Evolutionary conservation across 2,113 vertebrate species (phyloP).

Genomic region (Marmota flaviventris): DNA sequence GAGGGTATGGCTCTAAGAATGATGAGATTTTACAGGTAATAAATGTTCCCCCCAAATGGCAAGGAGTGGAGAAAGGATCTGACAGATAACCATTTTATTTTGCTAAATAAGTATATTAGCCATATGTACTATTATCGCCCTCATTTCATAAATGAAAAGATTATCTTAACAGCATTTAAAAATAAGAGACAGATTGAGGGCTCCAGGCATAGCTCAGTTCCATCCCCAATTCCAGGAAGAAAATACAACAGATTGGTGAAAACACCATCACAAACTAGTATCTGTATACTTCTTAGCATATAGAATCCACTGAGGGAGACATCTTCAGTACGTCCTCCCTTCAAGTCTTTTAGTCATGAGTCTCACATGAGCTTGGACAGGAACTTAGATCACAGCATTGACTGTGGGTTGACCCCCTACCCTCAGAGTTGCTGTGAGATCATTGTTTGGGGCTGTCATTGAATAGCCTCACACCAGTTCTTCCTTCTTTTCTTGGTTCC

Average conservation of each 20-base stretch:
- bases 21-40: background rate
- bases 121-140: background rate
- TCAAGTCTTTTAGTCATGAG: background rate
- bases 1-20: background rate
- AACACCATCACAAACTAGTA: background rate
- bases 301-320: background rate
- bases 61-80: background rate
- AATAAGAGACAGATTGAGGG: background rate
- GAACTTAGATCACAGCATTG: background rate
- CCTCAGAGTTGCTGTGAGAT: background rate
- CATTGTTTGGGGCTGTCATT: background rate
- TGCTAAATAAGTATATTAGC: background rate
- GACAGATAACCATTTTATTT: background rate
- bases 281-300: background rate
- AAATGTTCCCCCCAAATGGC: background rate
- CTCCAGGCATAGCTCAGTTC: background rate
- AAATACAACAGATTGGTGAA: background rate
- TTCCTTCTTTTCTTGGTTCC: slow-evolving; percentile 51
- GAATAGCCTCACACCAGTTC: background rate
- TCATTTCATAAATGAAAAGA: slow-evolving; percentile 15
- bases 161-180: background rate
- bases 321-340: background rate
- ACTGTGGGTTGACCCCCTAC: background rate
- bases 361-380: background rate
- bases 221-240: background rate